Evolutionary conservation across 2,797 vertebrate genomes (phyloP).

Genomic region (Sibirionetta formosa): DNA sequence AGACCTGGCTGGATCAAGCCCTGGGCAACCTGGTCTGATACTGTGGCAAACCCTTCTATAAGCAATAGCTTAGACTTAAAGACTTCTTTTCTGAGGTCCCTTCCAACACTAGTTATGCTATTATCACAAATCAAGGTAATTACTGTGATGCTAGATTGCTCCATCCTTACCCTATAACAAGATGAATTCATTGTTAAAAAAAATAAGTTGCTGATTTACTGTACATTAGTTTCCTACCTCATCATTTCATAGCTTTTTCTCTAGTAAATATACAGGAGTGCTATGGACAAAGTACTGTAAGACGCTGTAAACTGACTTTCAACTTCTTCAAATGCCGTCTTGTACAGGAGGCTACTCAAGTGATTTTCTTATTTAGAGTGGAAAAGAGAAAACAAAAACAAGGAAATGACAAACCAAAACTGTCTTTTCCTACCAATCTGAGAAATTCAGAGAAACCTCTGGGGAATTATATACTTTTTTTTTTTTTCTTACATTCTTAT

Average conservation of each 20-base stretch:
- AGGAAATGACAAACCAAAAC: too few relatives aligned
- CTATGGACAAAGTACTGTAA: background rate
- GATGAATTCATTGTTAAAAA: background rate
- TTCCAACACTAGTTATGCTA: background rate
- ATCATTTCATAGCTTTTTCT: background rate
- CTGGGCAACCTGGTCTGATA: background rate
- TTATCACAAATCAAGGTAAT: background rate
- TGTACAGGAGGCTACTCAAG: background rate
- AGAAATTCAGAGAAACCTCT: background rate
- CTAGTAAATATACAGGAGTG: background rate
- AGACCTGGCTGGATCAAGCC: background rate
- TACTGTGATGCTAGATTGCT: accelerated
- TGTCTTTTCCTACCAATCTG: background rate
- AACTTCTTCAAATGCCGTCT: background rate
- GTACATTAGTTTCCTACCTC: background rate
- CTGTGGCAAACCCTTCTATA: background rate
- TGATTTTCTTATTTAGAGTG: background rate
- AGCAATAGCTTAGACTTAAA: background rate
- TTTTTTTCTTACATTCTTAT: background rate
- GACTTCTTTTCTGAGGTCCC: background rate
- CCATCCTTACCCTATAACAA: accelerated
- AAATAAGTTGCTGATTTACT: background rate
- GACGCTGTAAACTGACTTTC: background rate
- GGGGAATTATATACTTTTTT: background rate
- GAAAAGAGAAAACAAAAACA: too few relatives aligned